Base-by-base conservation (phyloP, 2,797 vertebrate genomes). In the Cichlasoma orientale region DNA sequence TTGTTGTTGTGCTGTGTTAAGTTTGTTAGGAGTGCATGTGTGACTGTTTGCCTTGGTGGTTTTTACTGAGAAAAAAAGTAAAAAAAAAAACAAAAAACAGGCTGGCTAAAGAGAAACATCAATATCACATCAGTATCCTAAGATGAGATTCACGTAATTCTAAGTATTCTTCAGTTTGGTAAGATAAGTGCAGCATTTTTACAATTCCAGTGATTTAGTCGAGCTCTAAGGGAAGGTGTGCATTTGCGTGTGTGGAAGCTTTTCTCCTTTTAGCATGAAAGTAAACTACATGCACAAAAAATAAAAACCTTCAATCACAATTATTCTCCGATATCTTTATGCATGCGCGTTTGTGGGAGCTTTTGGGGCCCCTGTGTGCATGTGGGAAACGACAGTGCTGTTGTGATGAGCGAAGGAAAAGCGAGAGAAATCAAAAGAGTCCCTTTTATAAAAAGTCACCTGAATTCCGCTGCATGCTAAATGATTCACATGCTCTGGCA, bases 231-330 rank as follows among this genome's bases (percentile, higher is more conserved):
- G 41, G 12, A 63, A 86, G 57, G 9, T 50, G 53, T 31, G 57
- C 12, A 19, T 16, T 57, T 41, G 36, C 29, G 31, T 52, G 41
- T 16, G 16, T 68, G 38, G 77, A 63, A 54, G 84, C 66, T 69
- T 80, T 84, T 81, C 86, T 79, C 82, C 78, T 79, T 56, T 68
- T 73, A 19, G 75, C 78, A 81, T 86, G 75, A 85, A 92, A 90
- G 87, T 78, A 86, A 91, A 90, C 66, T 78, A 88, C 79, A 86
- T 89, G 55, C 86, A 88, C 90, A 91, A 77, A 36, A 36, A 36
- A 90, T 86, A 89, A 91, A 94, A 75, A 87, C 36, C 75, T 91
- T 88, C 83, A 52, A 90, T 92, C 83, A 88, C 86, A 87, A 90
- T 82, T 85, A 75, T 78, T 83, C 69, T 84, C 19, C 12, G 25